Evolutionary conservation across 2,797 vertebrate species (phyloP), one percentile per base, ranked within the genome.

Genomic region (Pseudotriccus pelzelni): DNA sequence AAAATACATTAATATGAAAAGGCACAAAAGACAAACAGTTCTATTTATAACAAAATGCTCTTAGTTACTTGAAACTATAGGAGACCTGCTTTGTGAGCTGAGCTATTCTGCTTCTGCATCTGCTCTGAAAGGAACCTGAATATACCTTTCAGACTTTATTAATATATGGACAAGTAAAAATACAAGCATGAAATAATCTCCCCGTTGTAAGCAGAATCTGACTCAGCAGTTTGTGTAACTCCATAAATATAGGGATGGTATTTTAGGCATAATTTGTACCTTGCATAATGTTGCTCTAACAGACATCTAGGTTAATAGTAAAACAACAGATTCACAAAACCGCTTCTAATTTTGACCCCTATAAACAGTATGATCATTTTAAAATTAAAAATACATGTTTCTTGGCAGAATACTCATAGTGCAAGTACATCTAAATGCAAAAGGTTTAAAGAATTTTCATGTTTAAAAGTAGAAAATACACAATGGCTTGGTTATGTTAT

Each of bases 381-480:
- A 7, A 19, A 80, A 86, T 39, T 41, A 39, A 85, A 89, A 75
- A 36, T 4, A 3, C 4, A 63, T 10, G 18, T 37, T 89, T 79
- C 19, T 50, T 37, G 7, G 30, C 36, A 75, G 34, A 84, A 84
- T 34, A 58, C 10, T 46, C 52, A 56, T 3, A 79, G 10, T 18
- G 60, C 8, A 75, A 37, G 14, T 25, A 56, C n/a, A 81, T 79
- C 77, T 32, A 87, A 89, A 83, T 68, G 21, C 43, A 69, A 39
- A 95, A 49, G 37, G 24, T 84, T 96, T 91, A n/a, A 53, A 95
- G 25, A 96, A 89, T 75, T 93, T 72, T 89, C 58, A 68, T 20
- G 49, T 25, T 53, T 73, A 46, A 72, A 39, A 81, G 55, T 25
- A 75, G 44, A 74, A 84, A 92, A 84, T 8, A 73, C 7, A 60